phyloP scores from a whole-genome alignment of 1,140 invertebrate species.

The Aphis gossypii region DNA sequence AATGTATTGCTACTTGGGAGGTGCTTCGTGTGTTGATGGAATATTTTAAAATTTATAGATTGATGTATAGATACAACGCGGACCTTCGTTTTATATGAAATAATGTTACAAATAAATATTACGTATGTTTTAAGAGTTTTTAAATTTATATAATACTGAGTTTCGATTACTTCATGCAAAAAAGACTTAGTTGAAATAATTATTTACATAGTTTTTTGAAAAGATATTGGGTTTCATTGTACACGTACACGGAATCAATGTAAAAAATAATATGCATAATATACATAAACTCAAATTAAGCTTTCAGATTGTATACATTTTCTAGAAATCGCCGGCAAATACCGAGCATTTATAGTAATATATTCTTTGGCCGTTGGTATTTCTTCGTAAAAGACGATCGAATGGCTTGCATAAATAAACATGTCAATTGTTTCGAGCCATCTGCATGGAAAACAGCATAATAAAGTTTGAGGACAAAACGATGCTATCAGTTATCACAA shows the following conservation, averaged over 20 bases:
- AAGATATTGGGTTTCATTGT: background rate
- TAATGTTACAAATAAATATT: conserved; percentile 1
- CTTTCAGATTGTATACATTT: conserved; percentile 16
- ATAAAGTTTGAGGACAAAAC: conserved; percentile 56
- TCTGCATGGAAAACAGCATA: conserved; percentile 52
- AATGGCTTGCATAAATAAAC: conserved; percentile 55
- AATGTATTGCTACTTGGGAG: conserved; percentile 51
- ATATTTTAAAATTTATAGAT: conserved; percentile 23
- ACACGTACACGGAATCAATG: background rate
- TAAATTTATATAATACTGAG: background rate
- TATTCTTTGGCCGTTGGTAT: conserved; percentile 28
- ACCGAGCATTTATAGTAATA: conserved; percentile 7
- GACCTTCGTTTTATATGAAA: background rate
- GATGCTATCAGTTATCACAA: conserved; percentile 52
- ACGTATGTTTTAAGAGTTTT: background rate
- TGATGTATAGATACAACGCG: background rate
- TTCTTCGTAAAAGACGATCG: conserved; percentile 49
- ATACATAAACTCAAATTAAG: conserved; percentile 36
- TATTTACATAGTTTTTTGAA: background rate
- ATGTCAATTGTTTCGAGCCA: conserved; percentile 49
- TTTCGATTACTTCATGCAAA: background rate
- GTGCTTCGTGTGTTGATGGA: conserved; percentile 46
- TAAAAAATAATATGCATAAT: background rate
- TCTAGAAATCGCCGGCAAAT: conserved; percentile 19
- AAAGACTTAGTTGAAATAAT: background rate